These are phyloP conservation scores for Harpalus rufipes DNA, from an alignment of 2,888 invertebrate genomes.

Conservation along the genomic window DNA sequence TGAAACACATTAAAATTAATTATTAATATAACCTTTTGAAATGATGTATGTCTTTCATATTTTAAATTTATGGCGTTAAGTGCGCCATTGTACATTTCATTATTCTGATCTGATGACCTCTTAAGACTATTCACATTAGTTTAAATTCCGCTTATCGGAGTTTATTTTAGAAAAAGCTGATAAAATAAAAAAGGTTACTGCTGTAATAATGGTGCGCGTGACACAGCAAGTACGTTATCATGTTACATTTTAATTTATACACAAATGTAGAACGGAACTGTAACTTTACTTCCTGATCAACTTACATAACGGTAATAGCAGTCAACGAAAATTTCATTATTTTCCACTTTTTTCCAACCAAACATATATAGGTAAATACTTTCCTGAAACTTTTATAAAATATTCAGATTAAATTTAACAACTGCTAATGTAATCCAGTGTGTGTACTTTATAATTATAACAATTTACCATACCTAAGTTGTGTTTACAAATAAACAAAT, in stretches of 20 bases:
- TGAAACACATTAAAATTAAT: not conserved
- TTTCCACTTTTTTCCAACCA: slow-evolving; percentile 1
- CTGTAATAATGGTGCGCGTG: slow-evolving; percentile 46
- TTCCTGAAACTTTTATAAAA: slow-evolving; percentile 6
- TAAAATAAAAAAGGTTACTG: slow-evolving; percentile 44
- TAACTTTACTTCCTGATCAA: slow-evolving; percentile 45
- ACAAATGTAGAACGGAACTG: slow-evolving; percentile 52
- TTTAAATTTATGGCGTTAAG: not conserved
- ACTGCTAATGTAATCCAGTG: not conserved
- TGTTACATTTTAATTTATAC: slow-evolving; percentile 57
- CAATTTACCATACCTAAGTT: no score
- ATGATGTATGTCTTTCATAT: not conserved
- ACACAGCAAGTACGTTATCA: slow-evolving; percentile 53
- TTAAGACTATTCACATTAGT: slow-evolving; percentile 30
- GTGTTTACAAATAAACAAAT: no score
- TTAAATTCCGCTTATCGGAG: slow-evolving; percentile 39
- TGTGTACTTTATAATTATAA: not conserved
- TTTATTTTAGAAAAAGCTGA: slow-evolving; percentile 39
- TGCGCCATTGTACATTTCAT: slow-evolving; percentile 3
- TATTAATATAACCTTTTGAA: not conserved
- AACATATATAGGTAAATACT: slow-evolving; percentile 5
- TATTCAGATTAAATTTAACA: not conserved
- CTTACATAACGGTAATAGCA: slow-evolving; percentile 30
- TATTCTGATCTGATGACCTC: slow-evolving; percentile 34
- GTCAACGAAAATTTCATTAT: slow-evolving; percentile 32